Percentiles rank a stretch among this genome's conserved stretches.
Conservation (phyloP, 2,113 vertebrate species). For the Eidolon helvum region DNA sequence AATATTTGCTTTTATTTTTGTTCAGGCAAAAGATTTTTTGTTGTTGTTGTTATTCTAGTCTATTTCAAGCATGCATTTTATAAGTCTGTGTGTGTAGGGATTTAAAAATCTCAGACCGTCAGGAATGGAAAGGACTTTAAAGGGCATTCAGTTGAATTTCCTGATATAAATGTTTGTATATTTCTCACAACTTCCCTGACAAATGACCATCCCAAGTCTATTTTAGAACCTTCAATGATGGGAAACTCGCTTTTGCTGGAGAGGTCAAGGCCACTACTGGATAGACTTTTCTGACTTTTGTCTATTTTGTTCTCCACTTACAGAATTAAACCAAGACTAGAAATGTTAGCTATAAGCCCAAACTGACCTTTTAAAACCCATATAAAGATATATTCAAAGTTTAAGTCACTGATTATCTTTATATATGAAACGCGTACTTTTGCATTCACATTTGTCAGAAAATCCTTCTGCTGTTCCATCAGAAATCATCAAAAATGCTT, state of each 20-base stretch:
- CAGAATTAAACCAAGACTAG: slow-evolving; percentile 3
- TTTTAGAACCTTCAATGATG: slow-evolving; percentile 29
- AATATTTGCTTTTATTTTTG: slow-evolving; percentile 36
- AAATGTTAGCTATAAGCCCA: not conserved
- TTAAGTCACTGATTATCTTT: not conserved
- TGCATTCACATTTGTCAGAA: not conserved
- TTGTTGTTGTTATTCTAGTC: not conserved
- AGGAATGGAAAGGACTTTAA: slow-evolving; percentile 52
- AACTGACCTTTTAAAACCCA: not conserved
- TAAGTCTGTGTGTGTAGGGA: not conserved
- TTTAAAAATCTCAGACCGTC: slow-evolving; percentile 51
- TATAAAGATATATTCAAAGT: not conserved
- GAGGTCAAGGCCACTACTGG: not conserved
- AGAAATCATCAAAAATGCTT: not conserved
- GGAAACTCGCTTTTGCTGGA: slow-evolving; percentile 19
- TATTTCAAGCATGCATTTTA: not conserved
- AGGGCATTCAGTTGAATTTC: slow-evolving; percentile 40
- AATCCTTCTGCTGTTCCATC: not conserved
- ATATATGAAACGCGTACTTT: not conserved
- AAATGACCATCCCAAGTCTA: slow-evolving; percentile 23
- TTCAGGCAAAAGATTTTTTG: not conserved
- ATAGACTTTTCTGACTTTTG: not conserved
- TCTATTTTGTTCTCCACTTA: slow-evolving; percentile 15
- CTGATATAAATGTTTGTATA: slow-evolving; percentile 3
- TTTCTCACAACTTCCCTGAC: slow-evolving; percentile 34